Conservation (phyloP, 2,113 vertebrate species). For the Pholis gunnellus region DNA sequence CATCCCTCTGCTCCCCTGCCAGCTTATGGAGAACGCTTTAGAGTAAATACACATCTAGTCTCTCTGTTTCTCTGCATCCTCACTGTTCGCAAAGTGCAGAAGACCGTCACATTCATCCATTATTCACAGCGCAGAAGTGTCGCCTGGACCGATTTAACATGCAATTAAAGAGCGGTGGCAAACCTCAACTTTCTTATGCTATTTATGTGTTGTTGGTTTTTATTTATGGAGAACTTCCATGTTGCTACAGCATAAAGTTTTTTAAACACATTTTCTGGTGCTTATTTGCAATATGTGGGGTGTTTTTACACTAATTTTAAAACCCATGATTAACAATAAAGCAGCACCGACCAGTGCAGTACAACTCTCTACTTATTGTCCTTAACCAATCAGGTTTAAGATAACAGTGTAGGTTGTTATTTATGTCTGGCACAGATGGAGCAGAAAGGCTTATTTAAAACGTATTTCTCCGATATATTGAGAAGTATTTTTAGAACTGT, state of each 20-base stretch:
- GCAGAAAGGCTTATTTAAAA: neutral
- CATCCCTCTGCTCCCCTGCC: constrained; percentile 46
- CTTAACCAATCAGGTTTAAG: neutral
- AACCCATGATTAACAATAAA: neutral
- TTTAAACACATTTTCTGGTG: too few relatives aligned
- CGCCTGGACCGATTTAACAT: constrained; percentile 21
- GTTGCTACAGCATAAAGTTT: neutral
- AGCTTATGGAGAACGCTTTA: constrained; percentile 19
- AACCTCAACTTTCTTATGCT: neutral
- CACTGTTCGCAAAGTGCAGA: constrained; percentile 24
- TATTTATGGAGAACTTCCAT: neutral
- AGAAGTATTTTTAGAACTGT: neutral
- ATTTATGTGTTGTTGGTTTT: neutral
- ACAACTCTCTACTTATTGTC: neutral
- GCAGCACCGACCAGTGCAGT: neutral
- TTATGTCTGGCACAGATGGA: neutral
- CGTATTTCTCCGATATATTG: neutral
- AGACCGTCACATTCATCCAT: constrained; percentile 41
- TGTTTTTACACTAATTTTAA: neutral
- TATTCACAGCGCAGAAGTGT: constrained; percentile 51
- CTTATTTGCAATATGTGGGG: neutral
- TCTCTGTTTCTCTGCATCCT: constrained; percentile 10
- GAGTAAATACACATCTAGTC: constrained; percentile 20
- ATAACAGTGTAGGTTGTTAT: neutral
- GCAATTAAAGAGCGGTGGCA: constrained; percentile 8